phyloP scores from a whole-genome alignment of 1,140 invertebrate species.

The Pseudobourletiella spinata region DNA sequence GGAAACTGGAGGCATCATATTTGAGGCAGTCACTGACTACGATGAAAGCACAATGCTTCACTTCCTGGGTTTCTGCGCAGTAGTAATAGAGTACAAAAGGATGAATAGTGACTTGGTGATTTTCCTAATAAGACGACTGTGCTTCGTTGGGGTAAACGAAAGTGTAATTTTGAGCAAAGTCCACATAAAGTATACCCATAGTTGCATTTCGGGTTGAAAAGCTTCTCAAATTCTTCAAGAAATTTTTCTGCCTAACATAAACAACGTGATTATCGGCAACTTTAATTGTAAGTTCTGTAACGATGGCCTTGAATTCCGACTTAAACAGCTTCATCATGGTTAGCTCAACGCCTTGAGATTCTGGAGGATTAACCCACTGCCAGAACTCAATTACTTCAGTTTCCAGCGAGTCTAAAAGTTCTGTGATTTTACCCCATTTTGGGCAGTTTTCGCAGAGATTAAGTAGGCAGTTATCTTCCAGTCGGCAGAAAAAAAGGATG shows the following conservation, averaged over 20 bases:
- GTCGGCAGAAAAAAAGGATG: neutral
- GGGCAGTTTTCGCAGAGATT: neutral
- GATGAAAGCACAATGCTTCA: neutral
- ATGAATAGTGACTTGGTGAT: slow-evolving; percentile 34
- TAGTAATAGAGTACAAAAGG: slow-evolving; percentile 23
- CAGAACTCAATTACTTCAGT: neutral
- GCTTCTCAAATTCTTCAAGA: neutral
- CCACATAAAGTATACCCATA: neutral
- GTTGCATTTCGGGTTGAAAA: neutral
- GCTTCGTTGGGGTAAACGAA: neutral
- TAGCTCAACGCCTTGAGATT: neutral
- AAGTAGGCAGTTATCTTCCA: neutral
- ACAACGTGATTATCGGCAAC: neutral
- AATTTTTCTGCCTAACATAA: neutral
- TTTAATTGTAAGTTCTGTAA: neutral
- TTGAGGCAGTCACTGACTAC: slow-evolving; percentile 14
- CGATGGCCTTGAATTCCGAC: neutral
- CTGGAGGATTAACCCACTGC: neutral
- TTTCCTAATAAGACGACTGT: slow-evolving; percentile 26
- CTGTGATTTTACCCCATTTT: neutral
- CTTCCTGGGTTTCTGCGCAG: neutral
- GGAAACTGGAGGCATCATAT: slow-evolving; percentile 8
- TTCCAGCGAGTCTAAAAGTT: neutral
- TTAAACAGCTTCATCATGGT: neutral
- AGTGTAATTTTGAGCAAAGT: neutral